Conservation (phyloP, 2,113 vertebrate species). For the Stomatorhinus ivindoensis region DNA sequence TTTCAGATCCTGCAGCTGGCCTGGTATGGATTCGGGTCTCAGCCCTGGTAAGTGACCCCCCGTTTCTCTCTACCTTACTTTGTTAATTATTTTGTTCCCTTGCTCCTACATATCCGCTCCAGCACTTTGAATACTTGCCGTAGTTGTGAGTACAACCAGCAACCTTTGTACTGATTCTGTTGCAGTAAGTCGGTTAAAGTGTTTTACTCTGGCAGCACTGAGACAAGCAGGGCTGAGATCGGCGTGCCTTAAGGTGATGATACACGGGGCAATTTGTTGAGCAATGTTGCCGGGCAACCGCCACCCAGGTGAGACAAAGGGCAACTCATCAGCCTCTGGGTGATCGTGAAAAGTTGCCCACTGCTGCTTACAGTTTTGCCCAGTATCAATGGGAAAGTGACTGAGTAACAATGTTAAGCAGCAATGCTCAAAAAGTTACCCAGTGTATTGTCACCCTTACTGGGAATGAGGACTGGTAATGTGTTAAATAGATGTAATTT, state of each 20-base stretch:
- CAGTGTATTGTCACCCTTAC: background rate
- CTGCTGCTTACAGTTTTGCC: background rate
- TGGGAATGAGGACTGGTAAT: background rate
- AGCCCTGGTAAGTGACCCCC: conserved; percentile 74
- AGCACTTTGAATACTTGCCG: background rate
- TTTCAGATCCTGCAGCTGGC: conserved; percentile 89
- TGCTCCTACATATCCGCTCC: background rate
- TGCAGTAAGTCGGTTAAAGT: background rate
- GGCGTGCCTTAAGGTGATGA: background rate
- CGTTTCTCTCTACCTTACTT: background rate
- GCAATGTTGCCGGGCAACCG: background rate
- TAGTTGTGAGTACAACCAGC: background rate
- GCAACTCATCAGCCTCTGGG: background rate
- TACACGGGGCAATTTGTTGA: background rate
- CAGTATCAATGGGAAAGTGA: background rate
- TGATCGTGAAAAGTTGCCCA: background rate
- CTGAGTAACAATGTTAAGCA: background rate
- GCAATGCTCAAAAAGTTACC: background rate
- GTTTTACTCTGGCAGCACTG: background rate
- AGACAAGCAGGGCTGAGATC: background rate
- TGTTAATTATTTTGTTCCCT: background rate
- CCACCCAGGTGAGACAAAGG: background rate
- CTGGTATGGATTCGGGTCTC: conserved; percentile 85
- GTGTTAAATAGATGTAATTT: background rate
- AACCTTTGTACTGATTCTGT: background rate